Base-by-base conservation (phyloP, 2,888 invertebrate genomes). In the Diaperis boleti region DNA sequence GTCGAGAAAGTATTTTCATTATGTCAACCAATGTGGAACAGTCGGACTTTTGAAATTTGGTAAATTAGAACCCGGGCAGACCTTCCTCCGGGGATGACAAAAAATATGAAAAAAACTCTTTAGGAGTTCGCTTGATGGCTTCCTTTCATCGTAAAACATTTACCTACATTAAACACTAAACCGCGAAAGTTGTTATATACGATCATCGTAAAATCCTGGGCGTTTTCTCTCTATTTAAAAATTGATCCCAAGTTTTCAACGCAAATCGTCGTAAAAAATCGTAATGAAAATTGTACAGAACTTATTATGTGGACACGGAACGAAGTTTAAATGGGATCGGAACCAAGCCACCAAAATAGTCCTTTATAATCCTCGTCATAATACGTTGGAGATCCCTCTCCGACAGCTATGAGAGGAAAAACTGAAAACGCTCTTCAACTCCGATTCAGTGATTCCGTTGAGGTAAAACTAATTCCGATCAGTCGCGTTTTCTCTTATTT, bases 251-350 rank as follows among this genome's bases (percentile, higher is more conserved):
- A 37, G 20, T 50, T 37, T 33, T 49, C 33, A 33, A 15, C 45
- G 18, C 2, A 17, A 45, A 26, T 45, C 33, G 50, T 18, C 50
- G 50, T 50, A 50, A 50, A 22, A 49, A 37, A 20, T 50, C 18
- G 33, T 49, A 49, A 49, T 49, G 49, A 33, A 49, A 49, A 49
- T 33, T 49, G 50, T 50, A 33, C 20, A 20, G 37, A 50, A 50
- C 35, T 50, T 50, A 37, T 50, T 50, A 50, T 50, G 35, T 42
- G 42, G 41, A 42, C 41, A 54, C 29, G 54, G 20, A 54, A 54
- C 41, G 54, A 41, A 54, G 54, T 54, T 54, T 54, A 54, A 54
- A 54, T 37, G 42, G 54, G 54, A 54, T 54, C 54, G 29, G 17
- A 20, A 39, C 10, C 49, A 14, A 41, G 42, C 26, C 31, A 29